A percentile compares a stretch with the other conserved stretches of the same genome.
Evolutionary conservation across 2,888 invertebrate genomes (phyloP).

Genomic region (Desoria tigrina): DNA sequence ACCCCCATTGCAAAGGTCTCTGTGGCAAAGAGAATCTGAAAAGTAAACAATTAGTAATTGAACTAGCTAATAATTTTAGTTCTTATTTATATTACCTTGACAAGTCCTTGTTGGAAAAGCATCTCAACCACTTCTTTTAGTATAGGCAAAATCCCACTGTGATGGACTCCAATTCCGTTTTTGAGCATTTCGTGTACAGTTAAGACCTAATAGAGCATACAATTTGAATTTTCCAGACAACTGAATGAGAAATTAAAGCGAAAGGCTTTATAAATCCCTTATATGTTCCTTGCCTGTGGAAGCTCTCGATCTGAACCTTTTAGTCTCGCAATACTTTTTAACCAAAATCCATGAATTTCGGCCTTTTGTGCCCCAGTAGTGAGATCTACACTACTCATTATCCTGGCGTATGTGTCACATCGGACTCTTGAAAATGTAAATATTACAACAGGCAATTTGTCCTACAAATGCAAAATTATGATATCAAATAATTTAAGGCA

Average conservation of each 20-base stretch:
- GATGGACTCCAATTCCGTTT: conserved; percentile 94
- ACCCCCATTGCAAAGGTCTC: conserved; percentile 99
- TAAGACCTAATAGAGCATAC: conserved; percentile 62
- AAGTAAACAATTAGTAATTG: conserved; percentile 53
- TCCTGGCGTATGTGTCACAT: conserved; percentile 71
- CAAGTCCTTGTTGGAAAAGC: conserved; percentile 88
- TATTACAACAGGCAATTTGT: conserved; percentile 88
- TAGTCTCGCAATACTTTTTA: conserved; percentile 75
- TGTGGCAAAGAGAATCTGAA: conserved; percentile 90
- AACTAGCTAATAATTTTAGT: neutral
- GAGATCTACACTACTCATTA: conserved; percentile 66
- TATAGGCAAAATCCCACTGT: conserved; percentile 95
- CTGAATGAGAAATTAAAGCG: too few relatives aligned
- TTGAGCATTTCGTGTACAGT: conserved; percentile 70
- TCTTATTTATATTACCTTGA: conserved; percentile 68
- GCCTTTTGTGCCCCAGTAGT: conserved; percentile 82
- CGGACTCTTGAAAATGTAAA: conserved; percentile 88
- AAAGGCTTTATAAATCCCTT: too few relatives aligned
- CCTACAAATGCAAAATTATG: conserved; percentile 56
- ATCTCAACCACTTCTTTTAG: conserved; percentile 99
- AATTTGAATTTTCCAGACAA: too few relatives aligned
- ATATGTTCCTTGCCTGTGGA: conserved; percentile 86
- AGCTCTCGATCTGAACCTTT: conserved; percentile 84
- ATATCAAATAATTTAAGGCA: conserved; percentile 14
- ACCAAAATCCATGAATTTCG: conserved; percentile 81